Base-by-base conservation (phyloP, 1,140 invertebrate genomes). In the Drosophila insularis region DNA sequence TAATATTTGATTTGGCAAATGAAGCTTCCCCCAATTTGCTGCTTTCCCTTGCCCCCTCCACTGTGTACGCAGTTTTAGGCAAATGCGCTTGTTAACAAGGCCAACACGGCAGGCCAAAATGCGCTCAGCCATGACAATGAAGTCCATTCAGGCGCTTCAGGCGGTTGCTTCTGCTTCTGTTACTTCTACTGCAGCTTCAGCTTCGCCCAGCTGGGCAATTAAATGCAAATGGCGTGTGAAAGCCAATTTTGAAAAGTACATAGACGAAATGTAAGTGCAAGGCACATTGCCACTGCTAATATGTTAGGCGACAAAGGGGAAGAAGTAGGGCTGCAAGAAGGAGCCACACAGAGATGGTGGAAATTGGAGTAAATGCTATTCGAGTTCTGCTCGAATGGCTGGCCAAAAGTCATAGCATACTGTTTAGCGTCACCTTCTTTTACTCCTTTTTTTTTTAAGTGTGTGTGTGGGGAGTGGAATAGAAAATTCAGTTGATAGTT, bases 171-270 rank as follows among this genome's bases (percentile, higher is more conserved):
- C 32, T 35, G 8, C 32, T 35, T 8, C 32, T 35, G 32, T 10
- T 35, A 2, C 32, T 35, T 8, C 32, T 35, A 4, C 32, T 10
- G 10, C 32, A 10, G 2, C 53, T 43, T 7, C 14, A 32, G 63
- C 23, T 19, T 39, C 5, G 19, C 21, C 55, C 17, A 17, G 19
- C 56, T 50, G 37, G 75, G 80, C 82, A 87, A 87, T 87, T 87
- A 87, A 87, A 89, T 84, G 84, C 84, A 89, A 87, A 87, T 87
- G 84, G 84, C 80, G 80, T 89, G 84, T 87, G 76, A 87, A 87
- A 87, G 84, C 77, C 84, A 87, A 89, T 87, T 89, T 89, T 71
- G 76, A 80, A 89, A 89, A 89, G 84, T 87, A 87, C 71, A 80
- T 68, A 78, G 80, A 72, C 67, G 80, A 72, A 87, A 87, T 71